These are phyloP conservation scores for Adelges cooleyi DNA, from an alignment of 1,140 invertebrate genomes.

Conservation along the genomic window DNA sequence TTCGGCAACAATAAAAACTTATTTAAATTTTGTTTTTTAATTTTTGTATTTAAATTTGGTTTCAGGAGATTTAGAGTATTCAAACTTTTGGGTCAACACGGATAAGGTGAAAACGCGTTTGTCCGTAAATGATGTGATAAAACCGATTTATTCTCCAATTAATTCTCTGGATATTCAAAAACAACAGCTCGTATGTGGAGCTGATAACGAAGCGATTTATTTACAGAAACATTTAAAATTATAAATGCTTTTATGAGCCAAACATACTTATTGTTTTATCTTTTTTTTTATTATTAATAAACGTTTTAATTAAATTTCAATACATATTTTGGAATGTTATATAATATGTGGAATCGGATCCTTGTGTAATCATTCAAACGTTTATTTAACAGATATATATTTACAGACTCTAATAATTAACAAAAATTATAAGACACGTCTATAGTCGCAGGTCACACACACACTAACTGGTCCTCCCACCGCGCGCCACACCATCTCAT, in stretches of 20 bases:
- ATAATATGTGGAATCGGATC: too few relatives aligned
- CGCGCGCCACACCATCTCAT: too few relatives aligned
- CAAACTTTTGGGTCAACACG: slow-evolving; percentile 13
- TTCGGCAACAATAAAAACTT: too few relatives aligned
- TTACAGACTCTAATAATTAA: too few relatives aligned
- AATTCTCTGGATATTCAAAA: slow-evolving; percentile 25
- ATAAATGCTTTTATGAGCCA: background rate
- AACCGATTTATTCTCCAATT: slow-evolving; percentile 11
- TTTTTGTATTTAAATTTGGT: background rate
- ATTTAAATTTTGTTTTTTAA: too few relatives aligned
- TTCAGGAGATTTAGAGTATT: slow-evolving; percentile 13
- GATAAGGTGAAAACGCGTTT: slow-evolving; percentile 14
- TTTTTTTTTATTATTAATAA: background rate
- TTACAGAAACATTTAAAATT: slow-evolving; percentile 9
- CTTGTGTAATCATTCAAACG: too few relatives aligned
- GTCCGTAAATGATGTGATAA: slow-evolving; percentile 3
- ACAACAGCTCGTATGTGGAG: slow-evolving; percentile 17
- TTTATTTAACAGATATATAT: too few relatives aligned
- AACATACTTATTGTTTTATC: background rate
- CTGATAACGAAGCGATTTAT: slow-evolving; percentile 21
- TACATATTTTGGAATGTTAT: too few relatives aligned
- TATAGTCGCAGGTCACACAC: too few relatives aligned
- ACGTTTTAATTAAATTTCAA: too few relatives aligned
- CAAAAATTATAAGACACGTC: too few relatives aligned
- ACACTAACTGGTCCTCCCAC: too few relatives aligned